Percentiles rank a stretch among this genome's conserved stretches.
phyloP scores from a whole-genome alignment of 1,140 invertebrate species.

The Xylocopa sonorina region DNA sequence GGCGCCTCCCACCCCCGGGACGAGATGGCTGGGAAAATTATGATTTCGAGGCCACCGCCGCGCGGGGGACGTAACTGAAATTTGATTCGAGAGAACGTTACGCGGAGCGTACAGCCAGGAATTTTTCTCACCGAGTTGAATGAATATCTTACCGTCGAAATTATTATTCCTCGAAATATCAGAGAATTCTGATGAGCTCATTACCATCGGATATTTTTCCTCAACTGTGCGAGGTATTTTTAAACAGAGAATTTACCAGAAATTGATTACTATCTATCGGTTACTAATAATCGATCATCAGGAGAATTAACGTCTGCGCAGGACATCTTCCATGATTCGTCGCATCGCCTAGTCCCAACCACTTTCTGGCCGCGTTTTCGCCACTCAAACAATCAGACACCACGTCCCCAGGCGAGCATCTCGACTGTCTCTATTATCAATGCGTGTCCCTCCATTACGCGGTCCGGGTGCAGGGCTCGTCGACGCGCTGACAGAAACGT shows the following conservation, averaged over 20 bases:
- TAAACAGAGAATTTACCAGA: too few species aligned
- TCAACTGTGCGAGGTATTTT: too few species aligned
- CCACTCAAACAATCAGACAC: slow-evolving; percentile 25
- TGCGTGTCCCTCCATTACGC: slow-evolving; percentile 24
- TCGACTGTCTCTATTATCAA: slow-evolving; percentile 48
- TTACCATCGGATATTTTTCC: too few species aligned
- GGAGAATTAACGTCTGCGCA: too few species aligned
- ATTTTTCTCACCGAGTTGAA: not conserved
- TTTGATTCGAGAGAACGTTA: slow-evolving; percentile 11
- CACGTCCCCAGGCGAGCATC: slow-evolving; percentile 17
- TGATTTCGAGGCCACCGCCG: slow-evolving; percentile 2
- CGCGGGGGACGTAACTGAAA: slow-evolving; percentile 2
- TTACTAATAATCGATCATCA: too few species aligned
- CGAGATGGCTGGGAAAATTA: slow-evolving; percentile 45
- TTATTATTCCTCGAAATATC: too few species aligned
- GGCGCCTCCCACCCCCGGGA: not conserved
- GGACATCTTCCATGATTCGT: not conserved
- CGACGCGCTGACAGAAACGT: slow-evolving; percentile 44
- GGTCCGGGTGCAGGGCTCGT: slow-evolving; percentile 16
- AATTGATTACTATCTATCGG: too few species aligned
- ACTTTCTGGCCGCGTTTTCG: not conserved
- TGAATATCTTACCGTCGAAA: not conserved
- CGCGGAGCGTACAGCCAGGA: not conserved
- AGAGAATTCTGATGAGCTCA: too few species aligned
- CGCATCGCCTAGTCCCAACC: too few species aligned